A percentile compares a stretch with the other conserved stretches of the same genome.
Conservation (phyloP, 2,888 invertebrate species). For the Hemaris fuciformis region DNA sequence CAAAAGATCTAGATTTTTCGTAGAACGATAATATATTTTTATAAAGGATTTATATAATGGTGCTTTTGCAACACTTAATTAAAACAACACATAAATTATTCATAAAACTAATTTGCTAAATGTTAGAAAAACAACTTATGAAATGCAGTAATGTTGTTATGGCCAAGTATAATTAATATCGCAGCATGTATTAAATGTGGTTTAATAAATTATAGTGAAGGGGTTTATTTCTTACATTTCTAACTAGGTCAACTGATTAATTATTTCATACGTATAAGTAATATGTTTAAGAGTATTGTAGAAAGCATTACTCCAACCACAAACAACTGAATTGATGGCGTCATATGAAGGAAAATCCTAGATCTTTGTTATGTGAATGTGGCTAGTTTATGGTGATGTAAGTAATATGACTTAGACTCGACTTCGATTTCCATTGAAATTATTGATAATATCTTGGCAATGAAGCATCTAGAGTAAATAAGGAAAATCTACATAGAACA, state of each 20-base stretch:
- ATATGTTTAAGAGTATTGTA: no score
- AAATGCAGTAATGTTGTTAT: neutral
- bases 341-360: no score
- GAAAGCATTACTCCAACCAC: no score
- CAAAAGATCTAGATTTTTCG: neutral
- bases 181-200: neutral
- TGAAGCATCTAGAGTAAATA: no score
- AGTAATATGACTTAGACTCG: no score
- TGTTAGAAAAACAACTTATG: neutral
- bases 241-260: neutral
- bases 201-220: neutral
- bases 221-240: neutral
- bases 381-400: no score
- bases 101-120: neutral
- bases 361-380: no score
- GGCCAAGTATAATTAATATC: neutral
- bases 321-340: neutral
- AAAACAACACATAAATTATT: neutral
- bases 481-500: no score
- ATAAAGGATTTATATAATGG: neutral
- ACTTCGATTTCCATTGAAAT: no score
- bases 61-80: neutral
- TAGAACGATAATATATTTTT: neutral
- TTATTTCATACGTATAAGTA: neutral
- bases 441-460: no score